Evolutionary conservation across 2,113 vertebrate species (phyloP).

Genomic region (Diadophis punctatus): DNA sequence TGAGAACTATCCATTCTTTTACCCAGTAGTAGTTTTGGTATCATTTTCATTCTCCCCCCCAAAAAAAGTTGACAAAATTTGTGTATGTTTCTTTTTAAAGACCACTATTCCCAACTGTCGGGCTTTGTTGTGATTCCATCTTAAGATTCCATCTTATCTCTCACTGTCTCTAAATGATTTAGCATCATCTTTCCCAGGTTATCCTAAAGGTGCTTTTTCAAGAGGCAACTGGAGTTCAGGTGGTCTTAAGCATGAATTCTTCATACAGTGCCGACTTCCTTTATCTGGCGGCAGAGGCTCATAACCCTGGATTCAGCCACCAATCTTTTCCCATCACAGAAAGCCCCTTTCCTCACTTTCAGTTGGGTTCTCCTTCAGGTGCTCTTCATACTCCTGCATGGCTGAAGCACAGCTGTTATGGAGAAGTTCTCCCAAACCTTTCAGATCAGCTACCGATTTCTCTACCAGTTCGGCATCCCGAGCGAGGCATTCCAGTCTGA

Average conservation of each 20-base stretch:
- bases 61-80: not conserved
- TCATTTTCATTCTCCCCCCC: not conserved
- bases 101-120: not conserved
- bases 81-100: not conserved
- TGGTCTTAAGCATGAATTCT: not conserved
- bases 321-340: not conserved
- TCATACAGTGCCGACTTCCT: too few relatives aligned
- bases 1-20: too few relatives aligned
- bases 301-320: not conserved
- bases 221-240: not conserved
- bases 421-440: conserved; percentile 89
- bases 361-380: conserved; percentile 88
- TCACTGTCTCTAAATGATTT: conserved; percentile 70
- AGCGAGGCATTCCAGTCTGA: conserved; percentile 90
- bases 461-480: conserved; percentile 97
- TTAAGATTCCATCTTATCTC: conserved; percentile 67
- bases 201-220: too few relatives aligned
- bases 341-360: conserved; percentile 75
- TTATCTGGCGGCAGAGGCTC: not conserved
- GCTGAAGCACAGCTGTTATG: conserved; percentile 89
- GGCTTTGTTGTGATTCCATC: not conserved
- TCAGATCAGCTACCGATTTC: conserved; percentile 94
- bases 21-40: not conserved
- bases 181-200: conserved; percentile 17
- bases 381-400: conserved; percentile 93